Conservation (phyloP, 2,797 vertebrate species). For the Paratrypauchen microcephalus region DNA sequence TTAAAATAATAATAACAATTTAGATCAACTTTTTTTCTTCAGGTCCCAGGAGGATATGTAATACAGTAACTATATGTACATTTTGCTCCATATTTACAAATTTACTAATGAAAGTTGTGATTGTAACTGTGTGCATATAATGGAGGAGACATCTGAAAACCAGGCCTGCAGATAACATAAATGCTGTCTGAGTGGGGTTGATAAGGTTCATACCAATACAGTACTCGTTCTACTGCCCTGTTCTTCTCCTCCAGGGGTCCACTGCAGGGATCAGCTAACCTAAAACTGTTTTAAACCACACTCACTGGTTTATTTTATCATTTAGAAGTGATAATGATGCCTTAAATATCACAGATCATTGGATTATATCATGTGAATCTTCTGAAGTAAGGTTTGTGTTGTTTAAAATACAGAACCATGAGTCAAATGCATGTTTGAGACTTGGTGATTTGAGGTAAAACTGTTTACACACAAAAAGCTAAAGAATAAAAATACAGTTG, state of each 20-base stretch:
- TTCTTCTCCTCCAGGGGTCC: slow-evolving; percentile 52
- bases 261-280: slow-evolving; percentile 28
- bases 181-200: slow-evolving; percentile 59
- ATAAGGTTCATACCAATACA: slow-evolving; percentile 72
- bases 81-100: slow-evolving; percentile 9
- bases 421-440: too few species aligned
- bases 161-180: slow-evolving; percentile 49
- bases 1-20: too few species aligned
- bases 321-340: not conserved
- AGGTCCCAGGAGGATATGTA: too few species aligned
- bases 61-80: too few species aligned
- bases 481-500: not conserved
- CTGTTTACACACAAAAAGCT: too few species aligned
- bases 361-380: slow-evolving; percentile 3
- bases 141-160: slow-evolving; percentile 31
- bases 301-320: slow-evolving; percentile 18
- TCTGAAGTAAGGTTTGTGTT: too few species aligned
- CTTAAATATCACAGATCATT: slow-evolving; percentile 12
- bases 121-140: slow-evolving; percentile 22
- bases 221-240: slow-evolving; percentile 56
- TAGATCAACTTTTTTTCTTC: too few species aligned
- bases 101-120: slow-evolving; percentile 21
- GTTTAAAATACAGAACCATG: too few species aligned
- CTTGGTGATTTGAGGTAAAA: too few species aligned
- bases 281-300: slow-evolving; percentile 29